Evolutionary conservation across 2,797 vertebrate species (phyloP).

Genomic region (Myotis pilosus): DNA sequence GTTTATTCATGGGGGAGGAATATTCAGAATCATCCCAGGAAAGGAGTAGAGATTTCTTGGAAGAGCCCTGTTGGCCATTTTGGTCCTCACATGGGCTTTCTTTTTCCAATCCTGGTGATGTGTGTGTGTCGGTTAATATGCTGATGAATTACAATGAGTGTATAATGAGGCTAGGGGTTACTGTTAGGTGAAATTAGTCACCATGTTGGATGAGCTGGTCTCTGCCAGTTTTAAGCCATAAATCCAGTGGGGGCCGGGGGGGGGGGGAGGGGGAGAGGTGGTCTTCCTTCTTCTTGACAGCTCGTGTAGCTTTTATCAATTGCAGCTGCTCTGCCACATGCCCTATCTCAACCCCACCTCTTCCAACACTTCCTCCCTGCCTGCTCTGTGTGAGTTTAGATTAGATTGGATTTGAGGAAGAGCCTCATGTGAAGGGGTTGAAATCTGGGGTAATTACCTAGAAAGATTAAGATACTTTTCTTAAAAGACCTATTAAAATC

Average conservation of each 20-base stretch:
- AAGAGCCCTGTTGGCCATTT: not conserved
- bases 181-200: not conserved
- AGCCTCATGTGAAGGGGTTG: not conserved
- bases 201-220: not conserved
- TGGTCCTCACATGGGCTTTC: not conserved
- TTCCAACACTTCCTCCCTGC: not conserved
- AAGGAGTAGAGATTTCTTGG: not conserved
- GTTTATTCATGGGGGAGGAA: not conserved
- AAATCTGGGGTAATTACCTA: constrained; percentile 22
- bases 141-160: not conserved
- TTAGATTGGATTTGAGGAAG: not conserved
- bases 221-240: not conserved
- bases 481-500: not conserved
- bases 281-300: not conserved
- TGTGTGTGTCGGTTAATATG: not conserved
- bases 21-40: not conserved
- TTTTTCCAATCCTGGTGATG: too few relatives aligned
- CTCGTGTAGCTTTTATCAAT: not conserved
- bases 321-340: not conserved
- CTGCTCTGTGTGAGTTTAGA: not conserved
- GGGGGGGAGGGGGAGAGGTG: not conserved
- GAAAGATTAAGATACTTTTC: constrained; percentile 29
- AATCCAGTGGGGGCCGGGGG: not conserved
- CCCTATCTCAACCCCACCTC: not conserved
- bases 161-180: not conserved